phyloP scores from a whole-genome alignment of 2,888 invertebrate species.

The Hermaeophaga mercurialis region DNA sequence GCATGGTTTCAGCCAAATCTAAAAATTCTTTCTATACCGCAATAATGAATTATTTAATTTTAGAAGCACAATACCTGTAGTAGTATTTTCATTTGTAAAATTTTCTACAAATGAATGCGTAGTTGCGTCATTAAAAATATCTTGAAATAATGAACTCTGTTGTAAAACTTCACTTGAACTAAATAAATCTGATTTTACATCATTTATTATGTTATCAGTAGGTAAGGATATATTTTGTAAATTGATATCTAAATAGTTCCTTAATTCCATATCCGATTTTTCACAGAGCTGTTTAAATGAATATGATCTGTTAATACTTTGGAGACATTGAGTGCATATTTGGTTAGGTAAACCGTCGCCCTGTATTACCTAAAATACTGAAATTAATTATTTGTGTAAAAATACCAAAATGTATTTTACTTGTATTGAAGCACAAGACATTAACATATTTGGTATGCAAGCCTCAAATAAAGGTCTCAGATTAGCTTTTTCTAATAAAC shows the following conservation, averaged over 20 bases:
- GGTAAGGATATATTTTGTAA: conserved; percentile 42
- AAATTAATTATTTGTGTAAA: not conserved
- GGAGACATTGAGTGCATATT: conserved; percentile 55
- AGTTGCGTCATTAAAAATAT: conserved; percentile 54
- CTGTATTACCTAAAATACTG: conserved; percentile 48
- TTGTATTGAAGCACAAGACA: conserved; percentile 55
- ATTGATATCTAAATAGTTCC: conserved; percentile 51
- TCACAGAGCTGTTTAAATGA: conserved; percentile 55
- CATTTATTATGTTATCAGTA: conserved; percentile 42
- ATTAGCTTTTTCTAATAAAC: conserved; percentile 53
- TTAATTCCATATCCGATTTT: conserved; percentile 52
- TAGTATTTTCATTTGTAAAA: conserved; percentile 49
- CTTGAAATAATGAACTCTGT: conserved; percentile 53
- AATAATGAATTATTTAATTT: no score
- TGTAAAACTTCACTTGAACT: conserved; percentile 51
- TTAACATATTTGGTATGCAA: conserved; percentile 55
- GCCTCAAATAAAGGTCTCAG: conserved; percentile 54
- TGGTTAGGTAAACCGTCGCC: conserved; percentile 55
- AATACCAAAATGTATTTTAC: conserved; percentile 39
- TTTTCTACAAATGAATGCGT: conserved; percentile 52
- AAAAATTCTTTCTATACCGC: conserved; percentile 33
- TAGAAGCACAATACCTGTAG: conserved; percentile 43
- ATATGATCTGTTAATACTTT: conserved; percentile 52
- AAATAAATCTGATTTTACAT: conserved; percentile 50
- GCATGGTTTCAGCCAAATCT: conserved; percentile 56